phyloP scores from a whole-genome alignment of 2,113 vertebrate species.

The sheep (Ovis aries) region ARS-UI_Ramb_v3.0 NC_056055.1:243755501-243756000 shows the following conservation, averaged over 20 bases:
- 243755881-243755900: background rate
- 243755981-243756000: conserved; percentile 47
- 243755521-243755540: background rate
- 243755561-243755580: background rate
- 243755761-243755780: background rate
- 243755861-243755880: background rate
- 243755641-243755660: background rate
- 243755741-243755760: background rate
- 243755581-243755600: background rate
- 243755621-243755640: background rate
- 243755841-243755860: background rate
- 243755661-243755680: background rate
- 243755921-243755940: conserved; percentile 43
- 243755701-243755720: rapidly evolving
- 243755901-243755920: background rate
- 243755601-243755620: background rate
- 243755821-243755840: background rate
- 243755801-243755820: background rate
- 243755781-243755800: background rate
- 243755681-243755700: background rate
- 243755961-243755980: background rate
- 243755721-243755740: background rate
- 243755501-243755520: background rate
- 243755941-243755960: conserved; percentile 41
- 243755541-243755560: too few species aligned